Percentiles rank a stretch among this genome's conserved stretches.
Conservation (phyloP, 1,140 invertebrate species). For the Anoplolepis gracilipes region DNA sequence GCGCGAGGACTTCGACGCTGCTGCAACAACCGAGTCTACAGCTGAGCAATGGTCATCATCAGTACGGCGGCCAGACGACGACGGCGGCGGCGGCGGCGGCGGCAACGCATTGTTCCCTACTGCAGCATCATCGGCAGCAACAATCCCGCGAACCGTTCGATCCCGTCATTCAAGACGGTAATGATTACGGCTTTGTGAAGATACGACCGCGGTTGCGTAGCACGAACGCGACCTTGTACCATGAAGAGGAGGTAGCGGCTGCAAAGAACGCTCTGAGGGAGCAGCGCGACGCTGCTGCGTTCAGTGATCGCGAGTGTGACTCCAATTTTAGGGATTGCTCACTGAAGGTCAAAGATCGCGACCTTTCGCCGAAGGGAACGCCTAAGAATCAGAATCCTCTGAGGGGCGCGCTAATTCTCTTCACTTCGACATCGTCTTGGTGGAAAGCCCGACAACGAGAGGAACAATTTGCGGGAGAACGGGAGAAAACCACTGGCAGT, state of each 20-base stretch:
- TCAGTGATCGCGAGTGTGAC: slow-evolving; percentile 78
- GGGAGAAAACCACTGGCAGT: slow-evolving; percentile 25
- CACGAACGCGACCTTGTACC: slow-evolving; percentile 81
- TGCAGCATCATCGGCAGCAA: slow-evolving; percentile 76
- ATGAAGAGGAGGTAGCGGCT: slow-evolving; percentile 73
- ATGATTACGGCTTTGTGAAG: slow-evolving; percentile 84
- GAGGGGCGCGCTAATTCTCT: slow-evolving; percentile 81
- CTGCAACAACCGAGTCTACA: slow-evolving; percentile 81
- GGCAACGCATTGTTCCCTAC: slow-evolving; percentile 71
- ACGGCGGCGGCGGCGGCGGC: slow-evolving; percentile 47
- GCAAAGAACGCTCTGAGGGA: slow-evolving; percentile 71
- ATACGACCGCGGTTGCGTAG: slow-evolving; percentile 83
- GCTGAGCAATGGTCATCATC: slow-evolving; percentile 72
- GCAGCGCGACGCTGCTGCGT: slow-evolving; percentile 72
- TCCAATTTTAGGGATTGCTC: slow-evolving; percentile 71
- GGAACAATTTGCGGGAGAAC: slow-evolving; percentile 69
- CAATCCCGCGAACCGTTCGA: slow-evolving; percentile 63
- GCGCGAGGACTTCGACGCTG: slow-evolving; percentile 85
- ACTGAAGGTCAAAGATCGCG: slow-evolving; percentile 70
- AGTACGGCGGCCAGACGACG: slow-evolving; percentile 69
- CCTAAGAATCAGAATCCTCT: slow-evolving; percentile 80
- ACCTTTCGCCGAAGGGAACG: slow-evolving; percentile 71
- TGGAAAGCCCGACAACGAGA: slow-evolving; percentile 84
- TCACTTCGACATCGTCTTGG: slow-evolving; percentile 84
- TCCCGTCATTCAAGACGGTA: slow-evolving; percentile 68